Evolutionary conservation across 2,888 invertebrate genomes (phyloP), one percentile per base, ranked within the genome.

Genomic region (Seladonia tumulorum): DNA sequence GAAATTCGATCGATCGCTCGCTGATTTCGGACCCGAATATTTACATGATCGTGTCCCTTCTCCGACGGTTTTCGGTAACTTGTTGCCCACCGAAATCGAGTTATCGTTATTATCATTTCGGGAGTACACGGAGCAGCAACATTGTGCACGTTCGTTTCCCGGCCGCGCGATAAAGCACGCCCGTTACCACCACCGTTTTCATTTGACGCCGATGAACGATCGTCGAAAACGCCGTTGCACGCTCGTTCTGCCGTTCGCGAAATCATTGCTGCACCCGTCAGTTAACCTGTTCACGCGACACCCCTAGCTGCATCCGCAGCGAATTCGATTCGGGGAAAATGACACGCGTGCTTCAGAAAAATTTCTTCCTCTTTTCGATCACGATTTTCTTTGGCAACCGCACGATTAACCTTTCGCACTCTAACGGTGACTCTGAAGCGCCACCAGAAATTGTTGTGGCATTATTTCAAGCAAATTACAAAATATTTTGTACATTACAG

Each of bases 81-180:
- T 66, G 35, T 66, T 66, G 66, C 66, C 66, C 7, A 18, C 22
- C 66, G 35, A 22, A 18, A 66, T 29, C 16, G 29, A 16, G 66
- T 35, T 35, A 29, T 66, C 66, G 66, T 18, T 35, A 18, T 8
- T 16, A 66, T 66, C 66, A 29, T 35, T 60, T 25, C 60, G 14
- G 5, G 12, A 4, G 25, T 60, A 12, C 12, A 22, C 12, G 25
- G 35, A 35, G 4, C 3, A 3, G 35, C 66, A 18, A 18, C 35
- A 29, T 35, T 29, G 18, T 22, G 7, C 66, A 29, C 29, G 66
- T 18, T 66, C 29, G 35, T 16, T 29, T 66, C 10, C 35, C 29
- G 8, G 66, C 60, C 60, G 66, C 66, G 16, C 35, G 35, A 66
- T 66, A 66, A 66, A 63, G 63, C 63, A 63, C 25, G 53, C 49